Percentiles rank a stretch among this genome's conserved stretches.
Evolutionary conservation across 2,113 vertebrate species (phyloP).

Genomic region (Brienomyrus brachyistius): DNA sequence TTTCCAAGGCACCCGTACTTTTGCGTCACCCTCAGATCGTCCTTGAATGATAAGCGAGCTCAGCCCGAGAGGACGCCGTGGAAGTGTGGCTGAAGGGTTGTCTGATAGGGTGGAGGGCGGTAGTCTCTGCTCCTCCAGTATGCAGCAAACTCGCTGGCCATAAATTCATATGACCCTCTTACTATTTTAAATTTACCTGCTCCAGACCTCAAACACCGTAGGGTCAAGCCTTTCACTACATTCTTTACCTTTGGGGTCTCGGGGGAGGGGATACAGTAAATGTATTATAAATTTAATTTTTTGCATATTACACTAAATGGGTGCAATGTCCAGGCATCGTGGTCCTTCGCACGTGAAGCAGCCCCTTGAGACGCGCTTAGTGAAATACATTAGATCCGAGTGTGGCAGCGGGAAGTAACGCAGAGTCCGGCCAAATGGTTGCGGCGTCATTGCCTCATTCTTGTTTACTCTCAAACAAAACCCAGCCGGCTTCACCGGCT

Average conservation of each 20-base stretch:
- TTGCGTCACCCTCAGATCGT: background rate
- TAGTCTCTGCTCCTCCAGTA: background rate
- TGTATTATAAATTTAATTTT: background rate
- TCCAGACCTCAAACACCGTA: background rate
- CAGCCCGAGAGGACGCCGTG: background rate
- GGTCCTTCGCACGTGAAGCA: background rate
- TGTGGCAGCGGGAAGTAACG: background rate
- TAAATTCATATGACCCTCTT: background rate
- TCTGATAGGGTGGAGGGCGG: background rate
- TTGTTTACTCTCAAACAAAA: background rate
- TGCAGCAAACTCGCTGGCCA: background rate
- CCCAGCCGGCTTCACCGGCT: background rate
- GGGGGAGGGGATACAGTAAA: background rate
- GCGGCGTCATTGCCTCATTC: conserved; percentile 11
- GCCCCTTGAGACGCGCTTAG: background rate
- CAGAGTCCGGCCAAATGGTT: background rate
- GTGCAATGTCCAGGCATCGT: background rate
- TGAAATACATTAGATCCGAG: background rate
- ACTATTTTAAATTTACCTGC: background rate
- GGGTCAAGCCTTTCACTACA: background rate
- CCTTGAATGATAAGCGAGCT: background rate
- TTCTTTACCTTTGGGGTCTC: background rate
- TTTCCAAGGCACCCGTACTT: background rate
- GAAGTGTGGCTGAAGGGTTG: background rate
- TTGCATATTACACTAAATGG: background rate